Percentiles rank a stretch among this genome's conserved stretches.
Evolutionary conservation across 2,797 vertebrate species (phyloP).

Genomic region (Myotis pilosus): DNA sequence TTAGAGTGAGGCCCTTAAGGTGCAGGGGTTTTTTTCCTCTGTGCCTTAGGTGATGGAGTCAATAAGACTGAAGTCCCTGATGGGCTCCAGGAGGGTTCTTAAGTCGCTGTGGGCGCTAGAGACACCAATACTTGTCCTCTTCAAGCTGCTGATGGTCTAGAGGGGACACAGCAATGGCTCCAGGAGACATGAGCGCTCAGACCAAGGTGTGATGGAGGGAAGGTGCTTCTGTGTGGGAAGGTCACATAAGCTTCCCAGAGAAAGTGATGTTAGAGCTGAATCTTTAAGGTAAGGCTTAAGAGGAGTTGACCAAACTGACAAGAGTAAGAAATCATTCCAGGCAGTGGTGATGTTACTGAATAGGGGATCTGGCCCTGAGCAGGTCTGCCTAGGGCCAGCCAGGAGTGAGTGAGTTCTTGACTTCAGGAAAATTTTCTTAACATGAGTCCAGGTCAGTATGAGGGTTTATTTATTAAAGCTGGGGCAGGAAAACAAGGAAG

Average conservation of each 20-base stretch:
- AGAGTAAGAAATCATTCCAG: background rate
- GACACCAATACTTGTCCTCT: background rate
- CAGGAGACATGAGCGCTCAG: background rate
- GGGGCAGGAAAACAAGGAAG: background rate
- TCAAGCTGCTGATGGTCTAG: background rate
- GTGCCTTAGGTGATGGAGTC: background rate
- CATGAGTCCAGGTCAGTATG: background rate
- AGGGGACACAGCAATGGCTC: background rate
- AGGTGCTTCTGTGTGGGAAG: background rate
- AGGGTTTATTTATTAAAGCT: background rate
- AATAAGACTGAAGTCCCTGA: background rate
- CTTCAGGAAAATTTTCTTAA: background rate
- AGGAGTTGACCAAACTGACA: background rate
- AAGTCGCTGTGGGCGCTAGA: background rate
- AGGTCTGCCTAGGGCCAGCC: background rate
- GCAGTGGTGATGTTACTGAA: background rate
- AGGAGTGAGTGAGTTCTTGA: background rate
- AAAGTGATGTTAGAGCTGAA: background rate
- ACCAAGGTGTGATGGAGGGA: background rate
- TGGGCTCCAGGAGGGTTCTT: background rate
- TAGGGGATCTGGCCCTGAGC: background rate
- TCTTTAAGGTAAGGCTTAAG: background rate
- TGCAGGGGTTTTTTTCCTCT: background rate
- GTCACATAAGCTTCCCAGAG: background rate
- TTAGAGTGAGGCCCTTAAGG: background rate